Evolutionary conservation across 2,113 vertebrate species (phyloP).

Genomic region (Eublepharis macularius): DNA sequence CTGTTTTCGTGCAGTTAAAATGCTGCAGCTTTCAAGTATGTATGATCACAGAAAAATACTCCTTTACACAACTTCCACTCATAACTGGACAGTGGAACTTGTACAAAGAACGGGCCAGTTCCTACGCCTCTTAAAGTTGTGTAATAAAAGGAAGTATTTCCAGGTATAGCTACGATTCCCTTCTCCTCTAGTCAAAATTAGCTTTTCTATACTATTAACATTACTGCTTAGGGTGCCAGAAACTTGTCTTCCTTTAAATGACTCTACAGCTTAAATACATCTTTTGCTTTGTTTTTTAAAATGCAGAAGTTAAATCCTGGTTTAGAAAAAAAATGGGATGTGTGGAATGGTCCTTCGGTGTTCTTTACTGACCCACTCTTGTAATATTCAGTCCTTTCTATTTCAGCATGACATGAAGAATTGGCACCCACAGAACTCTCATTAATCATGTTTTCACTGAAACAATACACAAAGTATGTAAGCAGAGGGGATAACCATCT

Average conservation of each 20-base stretch:
- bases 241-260: background rate
- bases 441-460: slow-evolving; percentile 13
- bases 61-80: background rate
- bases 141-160: background rate
- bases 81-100: background rate
- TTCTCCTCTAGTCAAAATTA: background rate
- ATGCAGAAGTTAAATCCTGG: background rate
- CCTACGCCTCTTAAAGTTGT: background rate
- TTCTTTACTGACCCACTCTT: background rate
- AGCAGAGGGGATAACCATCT: background rate
- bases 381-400: background rate
- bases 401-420: background rate
- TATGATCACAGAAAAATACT: background rate
- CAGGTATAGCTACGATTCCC: no score
- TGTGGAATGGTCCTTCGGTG: background rate
- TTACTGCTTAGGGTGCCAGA: background rate
- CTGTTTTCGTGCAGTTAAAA: background rate
- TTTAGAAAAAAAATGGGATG: background rate
- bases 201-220: background rate
- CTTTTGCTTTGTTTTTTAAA: background rate
- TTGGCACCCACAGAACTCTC: no score
- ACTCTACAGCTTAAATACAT: background rate
- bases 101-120: background rate
- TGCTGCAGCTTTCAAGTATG: background rate
- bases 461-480: slow-evolving; percentile 31